Evolutionary conservation across 2,888 invertebrate genomes (phyloP).

Genomic region (Apodemia duryi): DNA sequence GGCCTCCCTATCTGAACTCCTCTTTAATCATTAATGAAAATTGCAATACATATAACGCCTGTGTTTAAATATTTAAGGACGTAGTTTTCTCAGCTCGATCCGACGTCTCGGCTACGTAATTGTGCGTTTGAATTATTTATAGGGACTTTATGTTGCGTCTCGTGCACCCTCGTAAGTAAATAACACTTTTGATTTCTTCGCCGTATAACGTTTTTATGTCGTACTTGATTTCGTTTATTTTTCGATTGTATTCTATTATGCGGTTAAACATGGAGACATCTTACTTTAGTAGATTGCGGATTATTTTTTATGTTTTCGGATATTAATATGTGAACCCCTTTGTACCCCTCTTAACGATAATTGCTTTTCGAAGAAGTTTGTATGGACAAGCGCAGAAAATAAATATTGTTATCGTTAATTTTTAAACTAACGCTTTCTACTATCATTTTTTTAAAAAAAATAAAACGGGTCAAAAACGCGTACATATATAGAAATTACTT

Average conservation of each 20-base stretch:
- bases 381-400: too few relatives aligned
- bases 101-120: conserved; percentile 50
- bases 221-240: conserved; percentile 12
- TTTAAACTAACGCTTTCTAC: too few relatives aligned
- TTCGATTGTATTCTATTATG: conserved; percentile 8
- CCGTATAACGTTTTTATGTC: conserved; percentile 17
- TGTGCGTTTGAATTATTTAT: conserved; percentile 70
- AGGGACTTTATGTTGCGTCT: conserved; percentile 68
- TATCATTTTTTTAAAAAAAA: too few relatives aligned
- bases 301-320: not conserved
- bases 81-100: conserved; percentile 49
- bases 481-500: too few relatives aligned
- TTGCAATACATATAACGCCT: conserved; percentile 76
- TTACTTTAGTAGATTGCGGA: not conserved
- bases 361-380: too few relatives aligned
- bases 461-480: too few relatives aligned
- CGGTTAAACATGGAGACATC: not conserved
- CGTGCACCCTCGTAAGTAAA: conserved; percentile 53
- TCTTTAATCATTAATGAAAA: conserved; percentile 73
- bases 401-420: too few relatives aligned
- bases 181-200: conserved; percentile 59
- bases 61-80: conserved; percentile 67
- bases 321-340: too few relatives aligned
- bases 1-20: conserved; percentile 53
- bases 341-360: too few relatives aligned